Base-by-base conservation (phyloP, 2,888 invertebrate species). In the Rhingia campestris region DNA sequence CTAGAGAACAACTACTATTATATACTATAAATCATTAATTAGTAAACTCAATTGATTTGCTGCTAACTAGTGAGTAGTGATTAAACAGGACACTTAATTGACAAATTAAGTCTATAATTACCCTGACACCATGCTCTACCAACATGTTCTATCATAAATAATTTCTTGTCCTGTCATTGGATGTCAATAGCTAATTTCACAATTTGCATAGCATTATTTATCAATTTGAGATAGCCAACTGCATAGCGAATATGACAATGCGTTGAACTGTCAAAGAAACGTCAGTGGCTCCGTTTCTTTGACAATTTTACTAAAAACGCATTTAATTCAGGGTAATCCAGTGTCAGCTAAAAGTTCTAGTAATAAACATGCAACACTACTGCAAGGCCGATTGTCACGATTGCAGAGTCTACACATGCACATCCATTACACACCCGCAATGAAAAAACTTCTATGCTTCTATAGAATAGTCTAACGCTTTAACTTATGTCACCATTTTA, bases 401-500 rank as follows among this genome's bases (percentile, higher is more conserved):
- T 6, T n/a, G 5, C 12, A 4, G 43, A 12, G 12, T 43, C 43
- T n/a, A 0, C 43, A 12, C 12, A 43, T 6, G 6, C 6, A 45
- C 43, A 45, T 22, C 22, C 22, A 2, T 22, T 22, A 22, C 22
- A n/a, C 43, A 45, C 43, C 43, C 43, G 6, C 5, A 45, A n/a
- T n/a, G 12, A 43, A 43, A 54, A 67, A 22, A 43, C 32, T 30
- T 53, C 9, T 41, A 43, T 32, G 30, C 22, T 41, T 35, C 9
- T 6, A 56, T 9, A 64, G 56, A 59, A 37, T 53, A 14, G 14
- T 45, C 53, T 61, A 76, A 64, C 45, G 66, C 61, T 49, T 79
- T 74, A 69, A 74, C 70, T 70, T 70, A 58, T 70, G 49, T 59
- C 58, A 47, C 74, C 74, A 84, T 80, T 69, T 70, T 70, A 49